A percentile compares a stretch with the other conserved stretches of the same genome.
Evolutionary conservation across 2,888 invertebrate genomes (phyloP).

Genomic region (Xestia xanthographa): DNA sequence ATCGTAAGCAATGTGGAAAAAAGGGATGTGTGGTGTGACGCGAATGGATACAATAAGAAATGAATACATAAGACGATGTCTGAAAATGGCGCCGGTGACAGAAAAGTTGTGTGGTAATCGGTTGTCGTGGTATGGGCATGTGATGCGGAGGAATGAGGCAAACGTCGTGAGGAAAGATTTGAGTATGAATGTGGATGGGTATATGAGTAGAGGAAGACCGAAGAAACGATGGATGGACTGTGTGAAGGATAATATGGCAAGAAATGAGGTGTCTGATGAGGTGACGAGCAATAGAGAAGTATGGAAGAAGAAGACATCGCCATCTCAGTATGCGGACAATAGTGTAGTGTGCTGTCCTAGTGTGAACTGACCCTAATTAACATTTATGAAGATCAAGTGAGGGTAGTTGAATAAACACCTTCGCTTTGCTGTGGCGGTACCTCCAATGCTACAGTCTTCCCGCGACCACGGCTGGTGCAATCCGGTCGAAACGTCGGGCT

Average conservation of each 20-base stretch:
- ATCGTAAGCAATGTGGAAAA: neutral
- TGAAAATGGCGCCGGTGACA: neutral
- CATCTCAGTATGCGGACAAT: too few species aligned
- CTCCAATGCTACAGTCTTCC: too few species aligned
- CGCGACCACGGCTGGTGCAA: too few species aligned
- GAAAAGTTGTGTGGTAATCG: neutral
- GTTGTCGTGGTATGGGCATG: neutral
- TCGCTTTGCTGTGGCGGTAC: too few species aligned
- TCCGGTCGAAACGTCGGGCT: too few species aligned
- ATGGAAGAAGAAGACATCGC: too few species aligned
- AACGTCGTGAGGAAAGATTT: neutral
- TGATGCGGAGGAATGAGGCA: neutral
- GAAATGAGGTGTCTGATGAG: neutral
- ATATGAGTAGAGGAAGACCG: neutral
- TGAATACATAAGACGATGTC: neutral
- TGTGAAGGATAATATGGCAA: neutral
- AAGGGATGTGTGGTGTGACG: neutral
- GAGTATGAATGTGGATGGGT: neutral
- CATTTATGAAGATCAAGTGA: too few species aligned
- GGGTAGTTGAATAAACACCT: too few species aligned
- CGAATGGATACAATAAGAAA: neutral
- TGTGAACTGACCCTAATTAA: too few species aligned
- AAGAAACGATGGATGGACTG: neutral
- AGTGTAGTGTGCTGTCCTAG: too few species aligned
- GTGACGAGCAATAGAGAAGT: neutral